Evolutionary conservation across 2,888 invertebrate genomes (phyloP), one percentile per base, ranked within the genome.

Genomic region (Calameuta filiformis): DNA sequence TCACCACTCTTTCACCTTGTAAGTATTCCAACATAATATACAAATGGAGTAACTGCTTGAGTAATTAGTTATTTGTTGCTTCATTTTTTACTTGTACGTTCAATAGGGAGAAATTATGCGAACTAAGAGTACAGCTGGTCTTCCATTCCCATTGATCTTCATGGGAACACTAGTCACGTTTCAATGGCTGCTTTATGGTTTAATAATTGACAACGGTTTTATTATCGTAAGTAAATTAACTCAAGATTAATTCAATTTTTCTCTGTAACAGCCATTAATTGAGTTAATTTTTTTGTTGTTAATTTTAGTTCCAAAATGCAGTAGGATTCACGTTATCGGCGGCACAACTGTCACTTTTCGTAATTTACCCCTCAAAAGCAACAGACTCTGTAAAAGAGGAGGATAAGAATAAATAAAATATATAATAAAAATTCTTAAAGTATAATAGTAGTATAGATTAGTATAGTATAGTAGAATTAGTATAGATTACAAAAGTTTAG

Each of bases 111-210:
- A 95, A 79, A 96, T 98, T 77, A 94, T 98, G 56, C 93, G 92
- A 87, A 96, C 95, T 30, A 95, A 96, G 92, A 97, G 96, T 90
- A 97, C 98, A 0, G 97, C 96, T 81, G 95, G 95, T 68, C 93
- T 99, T 91, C 98, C 98, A 9, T 97, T 98, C 90, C 97, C 97
- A 12, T 93, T 98, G 79, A 97, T 98, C 87, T 92, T 97, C 68
- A 95, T 96, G 84, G 97, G 96, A 82, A 94, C 97, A 40, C 87
- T 97, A 11, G 97, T 98, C 23, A 94, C 96, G 35, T 93, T 94
- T 82, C 94, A 95, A 89, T 98, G 97, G 98, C 92, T 96, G 76
- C 87, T 96, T 0, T 98, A 98, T 90, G 97, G 97, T 23, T 92
- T 96, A 83, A 94, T 96, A 73, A 93, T 97, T 78, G 92, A 94